Percentiles rank a stretch among this genome's conserved stretches.
phyloP scores from a whole-genome alignment of 2,113 vertebrate genomes.

The Pseudonaja textilis region DNA sequence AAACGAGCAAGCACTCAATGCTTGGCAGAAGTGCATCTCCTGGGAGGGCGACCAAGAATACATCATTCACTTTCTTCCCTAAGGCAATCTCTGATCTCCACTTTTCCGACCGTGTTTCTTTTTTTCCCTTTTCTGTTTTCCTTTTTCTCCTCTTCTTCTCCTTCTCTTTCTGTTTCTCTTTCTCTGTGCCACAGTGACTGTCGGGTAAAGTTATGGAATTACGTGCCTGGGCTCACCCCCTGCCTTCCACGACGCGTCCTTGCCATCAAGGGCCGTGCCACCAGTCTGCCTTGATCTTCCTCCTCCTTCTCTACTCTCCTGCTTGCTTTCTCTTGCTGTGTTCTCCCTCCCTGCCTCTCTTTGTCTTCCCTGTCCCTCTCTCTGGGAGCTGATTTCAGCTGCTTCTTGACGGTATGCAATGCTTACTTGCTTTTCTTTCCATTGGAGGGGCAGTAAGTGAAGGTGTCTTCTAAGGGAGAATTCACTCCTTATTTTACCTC shows the following conservation, averaged over 20 bases:
- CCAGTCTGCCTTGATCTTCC: constrained; percentile 91
- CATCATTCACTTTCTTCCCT: constrained; percentile 38
- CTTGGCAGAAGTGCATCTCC: neutral
- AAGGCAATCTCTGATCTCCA: constrained; percentile 59
- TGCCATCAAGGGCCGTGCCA: constrained; percentile 98
- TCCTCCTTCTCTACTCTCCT: constrained; percentile 56
- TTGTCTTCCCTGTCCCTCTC: constrained; percentile 57
- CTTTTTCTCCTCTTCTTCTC: constrained; percentile 55
- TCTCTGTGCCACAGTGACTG: constrained; percentile 85
- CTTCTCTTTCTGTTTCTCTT: constrained; percentile 41
- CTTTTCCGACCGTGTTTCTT: constrained; percentile 58
- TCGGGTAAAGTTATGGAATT: constrained; percentile 98
- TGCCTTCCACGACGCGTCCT: constrained; percentile 97
- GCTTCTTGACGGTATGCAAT: constrained; percentile 77
- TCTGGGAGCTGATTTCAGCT: constrained; percentile 71
- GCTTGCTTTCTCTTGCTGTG: constrained; percentile 55
- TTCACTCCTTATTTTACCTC: neutral
- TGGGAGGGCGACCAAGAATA: neutral
- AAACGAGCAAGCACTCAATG: neutral
- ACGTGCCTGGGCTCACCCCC: constrained; percentile 96
- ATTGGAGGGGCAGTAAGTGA: constrained; percentile 29
- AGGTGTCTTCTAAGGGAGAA: constrained; percentile 31
- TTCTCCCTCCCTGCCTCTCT: constrained; percentile 51
- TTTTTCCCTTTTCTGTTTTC: constrained; percentile 32
- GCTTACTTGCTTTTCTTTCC: constrained; percentile 56